Evolutionary conservation across 2,797 vertebrate genomes (phyloP).

Genomic region (Gouania willdenowi): DNA sequence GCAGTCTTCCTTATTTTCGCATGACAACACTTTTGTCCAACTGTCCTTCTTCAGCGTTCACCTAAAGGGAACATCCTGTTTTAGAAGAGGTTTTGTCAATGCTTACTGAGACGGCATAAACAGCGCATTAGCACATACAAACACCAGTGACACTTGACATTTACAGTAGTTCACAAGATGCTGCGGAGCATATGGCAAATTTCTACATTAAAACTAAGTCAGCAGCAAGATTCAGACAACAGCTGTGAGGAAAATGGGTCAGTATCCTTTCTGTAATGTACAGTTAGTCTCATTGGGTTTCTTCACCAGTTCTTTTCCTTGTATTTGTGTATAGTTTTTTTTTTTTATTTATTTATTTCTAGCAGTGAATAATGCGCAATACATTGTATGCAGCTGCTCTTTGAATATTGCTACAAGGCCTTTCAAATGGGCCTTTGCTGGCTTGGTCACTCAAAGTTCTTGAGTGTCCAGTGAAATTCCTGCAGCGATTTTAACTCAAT

Average conservation of each 20-base stretch:
- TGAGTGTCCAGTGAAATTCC: conserved; percentile 39
- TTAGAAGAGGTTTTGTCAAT: conserved; percentile 32
- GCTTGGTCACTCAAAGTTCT: conserved; percentile 9
- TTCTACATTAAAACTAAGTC: conserved; percentile 63
- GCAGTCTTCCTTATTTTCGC: conserved; percentile 11
- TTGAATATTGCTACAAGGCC: conserved; percentile 20
- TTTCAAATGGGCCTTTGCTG: background rate
- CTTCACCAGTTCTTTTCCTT: too few relatives aligned
- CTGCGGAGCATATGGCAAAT: conserved; percentile 63
- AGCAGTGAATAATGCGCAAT: conserved; percentile 14
- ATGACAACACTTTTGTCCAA: conserved; percentile 7
- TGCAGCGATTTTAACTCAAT: conserved; percentile 36
- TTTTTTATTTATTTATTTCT: background rate
- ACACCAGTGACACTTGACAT: conserved; percentile 65
- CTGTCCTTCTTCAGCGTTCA: conserved; percentile 16
- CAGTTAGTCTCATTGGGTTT: too few relatives aligned
- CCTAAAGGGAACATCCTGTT: conserved; percentile 22
- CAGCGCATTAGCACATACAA: conserved; percentile 61
- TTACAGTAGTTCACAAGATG: conserved; percentile 66
- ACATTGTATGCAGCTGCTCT: too few relatives aligned
- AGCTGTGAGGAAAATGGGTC: conserved; percentile 47
- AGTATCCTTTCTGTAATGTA: too few relatives aligned
- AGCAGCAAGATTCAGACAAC: conserved; percentile 45
- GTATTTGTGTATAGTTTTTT: too few relatives aligned
- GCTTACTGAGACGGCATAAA: conserved; percentile 48